Percentiles rank a stretch among this genome's conserved stretches.
These are phyloP conservation scores for Pachliopta kotzebuea DNA, from an alignment of 2,888 invertebrate genomes.

Conservation along the genomic window DNA sequence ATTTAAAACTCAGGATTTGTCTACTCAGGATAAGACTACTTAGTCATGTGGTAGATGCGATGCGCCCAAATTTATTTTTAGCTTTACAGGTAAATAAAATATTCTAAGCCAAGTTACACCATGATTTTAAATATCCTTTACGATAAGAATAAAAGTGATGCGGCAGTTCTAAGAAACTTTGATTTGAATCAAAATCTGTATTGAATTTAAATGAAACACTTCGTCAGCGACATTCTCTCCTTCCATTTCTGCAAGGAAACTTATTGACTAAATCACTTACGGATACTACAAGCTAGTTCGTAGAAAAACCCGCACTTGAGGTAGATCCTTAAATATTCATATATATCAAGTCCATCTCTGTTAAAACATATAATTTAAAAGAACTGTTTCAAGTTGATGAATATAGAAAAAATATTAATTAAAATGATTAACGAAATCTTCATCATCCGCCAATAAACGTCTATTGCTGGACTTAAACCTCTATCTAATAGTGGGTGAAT, in stretches of 20 bases:
- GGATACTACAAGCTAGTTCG: not conserved
- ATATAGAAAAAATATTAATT: too few relatives aligned
- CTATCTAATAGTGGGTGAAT: too few relatives aligned
- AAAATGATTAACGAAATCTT: too few relatives aligned
- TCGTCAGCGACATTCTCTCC: not conserved
- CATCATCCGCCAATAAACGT: too few relatives aligned
- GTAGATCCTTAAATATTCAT: not conserved
- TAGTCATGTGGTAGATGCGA: too few relatives aligned
- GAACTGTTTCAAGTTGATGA: too few relatives aligned
- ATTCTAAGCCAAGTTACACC: not conserved
- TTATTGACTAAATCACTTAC: not conserved
- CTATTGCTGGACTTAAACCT: too few relatives aligned
- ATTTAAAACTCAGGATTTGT: too few relatives aligned
- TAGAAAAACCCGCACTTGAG: not conserved
- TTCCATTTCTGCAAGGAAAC: not conserved
- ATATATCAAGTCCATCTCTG: too few relatives aligned
- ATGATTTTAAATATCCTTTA: not conserved
- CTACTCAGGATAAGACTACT: too few relatives aligned
- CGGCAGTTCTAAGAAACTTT: not conserved
- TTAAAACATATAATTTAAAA: too few relatives aligned
- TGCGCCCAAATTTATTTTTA: not conserved
- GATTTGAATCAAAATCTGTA: not conserved
- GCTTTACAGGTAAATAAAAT: not conserved
- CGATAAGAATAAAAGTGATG: not conserved
- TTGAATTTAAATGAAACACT: slow-evolving; percentile 3